A percentile compares a stretch with the other conserved stretches of the same genome.
Evolutionary conservation across 2,888 invertebrate genomes (phyloP).

Genomic region (Aphidius colemani): DNA sequence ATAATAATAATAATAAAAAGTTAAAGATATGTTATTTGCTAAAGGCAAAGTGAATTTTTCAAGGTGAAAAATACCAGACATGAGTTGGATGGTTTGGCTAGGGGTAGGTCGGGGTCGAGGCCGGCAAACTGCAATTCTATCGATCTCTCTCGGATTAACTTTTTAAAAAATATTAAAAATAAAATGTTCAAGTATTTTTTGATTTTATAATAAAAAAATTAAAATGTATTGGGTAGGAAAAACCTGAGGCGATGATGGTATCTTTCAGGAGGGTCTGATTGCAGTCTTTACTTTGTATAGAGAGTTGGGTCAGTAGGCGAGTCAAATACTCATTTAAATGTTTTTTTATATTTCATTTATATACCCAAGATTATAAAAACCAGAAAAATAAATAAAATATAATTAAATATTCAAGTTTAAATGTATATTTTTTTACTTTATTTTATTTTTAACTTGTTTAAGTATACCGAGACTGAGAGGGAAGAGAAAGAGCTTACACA

Average conservation of each 20-base stretch:
- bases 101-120: conserved; percentile 42
- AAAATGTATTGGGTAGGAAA: background rate
- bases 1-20: too few relatives aligned
- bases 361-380: background rate
- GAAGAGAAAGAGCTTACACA: too few relatives aligned
- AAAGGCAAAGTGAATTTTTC: conserved; percentile 12
- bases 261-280: conserved; percentile 17
- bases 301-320: conserved; percentile 32
- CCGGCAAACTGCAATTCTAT: conserved; percentile 29
- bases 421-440: too few relatives aligned
- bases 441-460: too few relatives aligned
- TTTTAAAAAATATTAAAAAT: background rate
- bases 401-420: too few relatives aligned
- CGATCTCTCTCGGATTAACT: conserved; percentile 19
- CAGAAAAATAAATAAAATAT: background rate
- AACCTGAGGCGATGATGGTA: conserved; percentile 19
- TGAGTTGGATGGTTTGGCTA: conserved; percentile 52
- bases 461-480: too few relatives aligned
- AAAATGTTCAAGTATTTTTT: background rate
- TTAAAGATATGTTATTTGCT: background rate
- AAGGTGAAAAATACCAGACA: conserved; percentile 20
- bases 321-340: conserved; percentile 5
- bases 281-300: conserved; percentile 3
- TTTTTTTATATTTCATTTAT: background rate
- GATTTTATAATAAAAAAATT: conserved; percentile 7